These are phyloP conservation scores for Fregata magnificens DNA, from an alignment of 2,113 vertebrate species.

Conservation along the genomic window DNA sequence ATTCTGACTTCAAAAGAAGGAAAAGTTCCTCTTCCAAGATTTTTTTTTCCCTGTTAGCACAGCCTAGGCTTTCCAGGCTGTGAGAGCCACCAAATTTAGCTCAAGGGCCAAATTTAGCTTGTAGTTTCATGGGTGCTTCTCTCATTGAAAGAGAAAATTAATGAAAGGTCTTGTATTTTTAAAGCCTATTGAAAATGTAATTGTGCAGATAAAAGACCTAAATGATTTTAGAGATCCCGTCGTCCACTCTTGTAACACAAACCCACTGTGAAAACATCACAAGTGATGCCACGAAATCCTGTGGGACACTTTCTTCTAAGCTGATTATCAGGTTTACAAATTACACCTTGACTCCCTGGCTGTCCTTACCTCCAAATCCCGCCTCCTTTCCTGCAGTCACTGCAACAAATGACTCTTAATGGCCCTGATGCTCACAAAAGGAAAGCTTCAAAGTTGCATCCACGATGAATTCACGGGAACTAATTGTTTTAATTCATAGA, in stretches of 20 bases:
- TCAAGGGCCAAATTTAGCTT: background rate
- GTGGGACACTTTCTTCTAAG: background rate
- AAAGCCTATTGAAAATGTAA: background rate
- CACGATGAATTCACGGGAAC: background rate
- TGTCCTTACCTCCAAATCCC: background rate
- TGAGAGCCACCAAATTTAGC: background rate
- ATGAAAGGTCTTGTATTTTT: background rate
- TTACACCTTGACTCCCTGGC: background rate
- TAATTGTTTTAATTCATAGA: background rate
- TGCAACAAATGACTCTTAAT: background rate
- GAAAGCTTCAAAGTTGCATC: background rate
- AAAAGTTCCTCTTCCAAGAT: constrained; percentile 34
- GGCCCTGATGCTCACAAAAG: background rate
- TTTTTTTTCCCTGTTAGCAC: background rate
- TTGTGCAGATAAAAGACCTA: background rate
- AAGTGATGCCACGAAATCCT: background rate
- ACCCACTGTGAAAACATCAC: background rate
- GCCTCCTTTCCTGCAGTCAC: background rate
- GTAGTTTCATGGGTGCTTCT: background rate
- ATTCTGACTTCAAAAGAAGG: constrained; percentile 63
- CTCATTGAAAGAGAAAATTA: background rate
- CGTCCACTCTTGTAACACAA: background rate
- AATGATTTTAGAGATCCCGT: background rate
- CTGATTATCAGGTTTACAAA: background rate
- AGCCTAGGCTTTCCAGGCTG: constrained; percentile 23